phyloP scores from a whole-genome alignment of 1,140 invertebrate species.

The Drosophila dunni region DNA sequence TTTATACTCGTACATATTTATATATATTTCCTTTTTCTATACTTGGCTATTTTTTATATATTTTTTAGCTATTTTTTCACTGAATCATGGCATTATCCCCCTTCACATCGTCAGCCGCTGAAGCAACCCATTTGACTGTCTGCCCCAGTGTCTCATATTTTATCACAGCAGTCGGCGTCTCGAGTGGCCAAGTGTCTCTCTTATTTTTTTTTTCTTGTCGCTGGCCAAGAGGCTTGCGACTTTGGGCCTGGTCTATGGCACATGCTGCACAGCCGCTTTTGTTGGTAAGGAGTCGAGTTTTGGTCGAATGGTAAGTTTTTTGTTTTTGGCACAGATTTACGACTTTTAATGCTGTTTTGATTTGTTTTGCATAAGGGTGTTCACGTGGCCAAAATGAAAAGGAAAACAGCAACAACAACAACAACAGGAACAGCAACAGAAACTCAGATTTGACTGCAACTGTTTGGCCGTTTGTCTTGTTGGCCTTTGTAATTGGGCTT shows the following conservation, averaged over 20 bases:
- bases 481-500: constrained; percentile 76
- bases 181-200: constrained; percentile 77
- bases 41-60: constrained; percentile 2
- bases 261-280: constrained; percentile 66
- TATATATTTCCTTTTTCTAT: constrained; percentile 36
- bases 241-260: constrained; percentile 63
- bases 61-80: constrained; percentile 66
- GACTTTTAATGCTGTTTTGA: constrained; percentile 80
- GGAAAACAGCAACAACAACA: constrained; percentile 22
- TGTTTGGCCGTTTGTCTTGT: constrained; percentile 77
- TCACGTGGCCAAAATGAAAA: constrained; percentile 69
- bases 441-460: constrained; percentile 47
- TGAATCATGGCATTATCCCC: constrained; percentile 62
- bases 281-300: constrained; percentile 44
- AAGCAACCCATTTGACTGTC: constrained; percentile 68
- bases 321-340: constrained; percentile 79
- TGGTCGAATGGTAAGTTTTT: constrained; percentile 49
- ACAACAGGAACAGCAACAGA: constrained; percentile 7
- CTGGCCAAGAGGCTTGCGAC: constrained; percentile 52
- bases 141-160: constrained; percentile 83
- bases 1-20: constrained; percentile 26
- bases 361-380: constrained; percentile 83
- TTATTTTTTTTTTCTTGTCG: not conserved
- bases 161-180: constrained; percentile 72
- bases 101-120: constrained; percentile 5